Evolutionary conservation across 2,113 vertebrate species (phyloP).

Genomic region (Eulemur rufifrons): DNA sequence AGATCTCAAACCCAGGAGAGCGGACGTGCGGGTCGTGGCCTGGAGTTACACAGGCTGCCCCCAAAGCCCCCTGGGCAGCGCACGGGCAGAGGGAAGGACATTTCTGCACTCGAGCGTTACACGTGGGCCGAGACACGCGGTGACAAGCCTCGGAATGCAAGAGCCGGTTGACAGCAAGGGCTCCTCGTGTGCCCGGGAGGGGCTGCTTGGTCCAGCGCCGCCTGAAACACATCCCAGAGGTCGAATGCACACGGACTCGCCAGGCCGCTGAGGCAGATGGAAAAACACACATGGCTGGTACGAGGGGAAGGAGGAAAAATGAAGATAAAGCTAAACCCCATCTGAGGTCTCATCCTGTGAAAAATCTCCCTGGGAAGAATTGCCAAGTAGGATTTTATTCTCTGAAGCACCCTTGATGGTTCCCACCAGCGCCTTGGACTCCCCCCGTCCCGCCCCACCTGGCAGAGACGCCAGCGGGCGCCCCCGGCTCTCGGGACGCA

Average conservation of each 20-base stretch:
- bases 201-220: not conserved
- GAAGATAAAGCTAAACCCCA: not conserved
- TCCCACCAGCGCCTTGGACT: not conserved
- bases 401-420: not conserved
- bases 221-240: not conserved
- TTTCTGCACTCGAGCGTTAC: not conserved
- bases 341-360: not conserved
- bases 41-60: not conserved
- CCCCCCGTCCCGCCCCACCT: too few relatives aligned
- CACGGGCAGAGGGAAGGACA: too few relatives aligned
- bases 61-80: rapidly evolving
- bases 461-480: too few relatives aligned
- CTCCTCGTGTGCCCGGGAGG: not conserved
- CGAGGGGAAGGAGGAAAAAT: not conserved
- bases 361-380: not conserved
- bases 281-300: not conserved
- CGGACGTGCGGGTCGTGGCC: not conserved
- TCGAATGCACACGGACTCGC: not conserved
- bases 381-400: not conserved
- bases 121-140: not conserved
- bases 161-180: not conserved
- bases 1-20: not conserved
- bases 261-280: not conserved
- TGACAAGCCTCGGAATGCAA: not conserved
- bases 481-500: too few relatives aligned